phyloP scores from a whole-genome alignment of 2,797 vertebrate species.

The Poecilia gillii region DNA sequence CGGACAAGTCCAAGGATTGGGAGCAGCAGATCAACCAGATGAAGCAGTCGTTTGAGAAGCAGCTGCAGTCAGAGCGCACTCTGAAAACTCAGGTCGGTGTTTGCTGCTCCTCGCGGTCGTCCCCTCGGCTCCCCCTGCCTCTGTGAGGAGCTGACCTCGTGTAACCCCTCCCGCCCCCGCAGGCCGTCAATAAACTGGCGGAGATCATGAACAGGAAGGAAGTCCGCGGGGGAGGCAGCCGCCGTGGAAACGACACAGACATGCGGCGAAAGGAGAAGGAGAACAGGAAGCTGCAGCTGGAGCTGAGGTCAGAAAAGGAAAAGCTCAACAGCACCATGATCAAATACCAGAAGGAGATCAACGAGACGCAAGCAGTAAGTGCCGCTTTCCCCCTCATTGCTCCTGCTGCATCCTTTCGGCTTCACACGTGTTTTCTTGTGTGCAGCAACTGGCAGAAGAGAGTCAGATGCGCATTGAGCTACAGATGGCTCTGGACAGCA shows the following conservation, averaged over 20 bases:
- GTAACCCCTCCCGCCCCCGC: slow-evolving; percentile 1
- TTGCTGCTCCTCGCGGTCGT: background rate
- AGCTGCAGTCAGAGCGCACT: slow-evolving; percentile 92
- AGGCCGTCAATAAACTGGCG: slow-evolving; percentile 98
- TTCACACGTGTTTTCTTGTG: slow-evolving; percentile 1
- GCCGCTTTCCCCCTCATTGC: background rate
- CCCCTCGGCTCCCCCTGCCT: background rate
- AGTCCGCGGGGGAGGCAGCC: slow-evolving; percentile 85
- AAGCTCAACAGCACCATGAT: slow-evolving; percentile 96
- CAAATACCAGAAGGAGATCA: slow-evolving; percentile 97
- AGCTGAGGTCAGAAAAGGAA: slow-evolving; percentile 94
- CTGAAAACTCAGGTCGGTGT: slow-evolving; percentile 92
- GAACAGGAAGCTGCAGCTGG: slow-evolving; percentile 96
- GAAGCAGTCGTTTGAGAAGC: slow-evolving; percentile 92
- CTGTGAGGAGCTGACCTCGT: background rate
- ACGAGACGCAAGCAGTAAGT: slow-evolving; percentile 96
- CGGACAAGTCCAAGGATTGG: slow-evolving; percentile 87
- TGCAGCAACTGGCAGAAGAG: slow-evolving; percentile 95
- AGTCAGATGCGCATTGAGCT: slow-evolving; percentile 95
- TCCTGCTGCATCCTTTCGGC: background rate
- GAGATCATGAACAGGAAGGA: slow-evolving; percentile 99
- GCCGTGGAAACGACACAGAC: slow-evolving; percentile 95
- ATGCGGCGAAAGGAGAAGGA: slow-evolving; percentile 97
- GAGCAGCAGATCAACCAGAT: slow-evolving; percentile 86
- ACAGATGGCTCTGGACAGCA: slow-evolving; percentile 98